phyloP scores from a whole-genome alignment of 2,113 vertebrate species.

The Chaetodon trifascialis region DNA sequence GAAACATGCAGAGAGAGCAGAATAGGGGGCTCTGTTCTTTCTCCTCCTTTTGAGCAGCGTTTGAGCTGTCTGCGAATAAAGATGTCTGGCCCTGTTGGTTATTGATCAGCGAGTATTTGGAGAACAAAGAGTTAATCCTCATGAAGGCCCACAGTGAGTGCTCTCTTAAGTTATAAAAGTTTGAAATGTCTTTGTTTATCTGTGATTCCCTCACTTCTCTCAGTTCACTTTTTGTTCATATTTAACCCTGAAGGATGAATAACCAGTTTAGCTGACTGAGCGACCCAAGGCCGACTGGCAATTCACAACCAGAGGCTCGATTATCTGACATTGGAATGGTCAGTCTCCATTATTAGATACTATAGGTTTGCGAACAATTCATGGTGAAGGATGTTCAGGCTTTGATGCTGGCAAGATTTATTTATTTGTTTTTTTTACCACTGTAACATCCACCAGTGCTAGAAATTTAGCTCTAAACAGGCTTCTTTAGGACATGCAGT shows the following conservation, averaged over 20 bases:
- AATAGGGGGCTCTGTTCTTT: conserved; percentile 57
- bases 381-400: conserved; percentile 72
- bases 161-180: conserved; percentile 75
- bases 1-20: conserved; percentile 56
- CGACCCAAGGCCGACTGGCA: conserved; percentile 73
- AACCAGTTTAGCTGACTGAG: conserved; percentile 55
- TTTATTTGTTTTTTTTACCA: no score
- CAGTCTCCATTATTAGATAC: conserved; percentile 63
- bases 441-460: background rate
- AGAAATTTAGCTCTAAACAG: background rate
- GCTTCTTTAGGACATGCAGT: background rate
- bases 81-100: conserved; percentile 73
- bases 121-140: conserved; percentile 80
- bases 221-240: conserved; percentile 47
- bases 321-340: conserved; percentile 66
- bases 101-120: conserved; percentile 71
- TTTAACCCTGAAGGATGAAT: conserved; percentile 59
- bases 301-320: conserved; percentile 60
- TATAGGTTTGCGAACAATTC: conserved; percentile 73
- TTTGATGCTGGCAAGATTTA: conserved; percentile 54
- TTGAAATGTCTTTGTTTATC: conserved; percentile 66
- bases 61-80: conserved; percentile 74
- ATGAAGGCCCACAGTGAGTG: conserved; percentile 62
- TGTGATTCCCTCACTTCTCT: conserved; percentile 24
- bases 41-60: conserved; percentile 47